These are phyloP conservation scores for Holotrichia oblita DNA, from an alignment of 1,140 invertebrate species.

Conservation along the genomic window DNA sequence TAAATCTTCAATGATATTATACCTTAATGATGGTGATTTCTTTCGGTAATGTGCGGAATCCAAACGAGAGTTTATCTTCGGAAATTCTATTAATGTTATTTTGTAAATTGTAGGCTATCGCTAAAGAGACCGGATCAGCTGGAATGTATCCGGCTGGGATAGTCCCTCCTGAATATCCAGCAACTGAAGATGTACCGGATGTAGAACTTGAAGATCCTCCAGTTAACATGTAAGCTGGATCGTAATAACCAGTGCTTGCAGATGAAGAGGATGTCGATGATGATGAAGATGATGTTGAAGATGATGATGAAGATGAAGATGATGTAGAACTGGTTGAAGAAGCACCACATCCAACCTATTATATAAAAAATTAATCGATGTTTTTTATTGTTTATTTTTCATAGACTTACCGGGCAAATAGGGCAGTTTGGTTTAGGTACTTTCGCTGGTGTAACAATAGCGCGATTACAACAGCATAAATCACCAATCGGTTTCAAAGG, in stretches of 20 bases:
- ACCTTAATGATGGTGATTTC: constrained; percentile 33
- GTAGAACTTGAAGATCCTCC: constrained; percentile 11
- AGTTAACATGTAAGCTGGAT: neutral
- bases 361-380: neutral
- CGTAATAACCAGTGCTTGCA: neutral
- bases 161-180: constrained; percentile 31
- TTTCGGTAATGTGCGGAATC: constrained; percentile 50
- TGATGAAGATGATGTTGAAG: neutral
- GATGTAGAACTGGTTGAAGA: neutral
- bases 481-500: constrained; percentile 50
- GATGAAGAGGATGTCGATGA: neutral
- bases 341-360: neutral
- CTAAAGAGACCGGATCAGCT: constrained; percentile 50
- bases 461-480: constrained; percentile 50
- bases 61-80: constrained; percentile 51
- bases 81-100: constrained; percentile 42
- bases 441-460: constrained; percentile 50
- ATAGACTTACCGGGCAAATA: constrained; percentile 29
- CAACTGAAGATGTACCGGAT: neutral
- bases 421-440: constrained; percentile 50
- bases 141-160: constrained; percentile 38
- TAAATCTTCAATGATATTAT: neutral
- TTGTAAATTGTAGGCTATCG: constrained; percentile 50
- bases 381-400: neutral
- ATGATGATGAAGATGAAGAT: neutral